Evolutionary conservation across 2,888 invertebrate genomes (phyloP), one percentile per base, ranked within the genome.

Genomic region (Trachelus troglodyta): DNA sequence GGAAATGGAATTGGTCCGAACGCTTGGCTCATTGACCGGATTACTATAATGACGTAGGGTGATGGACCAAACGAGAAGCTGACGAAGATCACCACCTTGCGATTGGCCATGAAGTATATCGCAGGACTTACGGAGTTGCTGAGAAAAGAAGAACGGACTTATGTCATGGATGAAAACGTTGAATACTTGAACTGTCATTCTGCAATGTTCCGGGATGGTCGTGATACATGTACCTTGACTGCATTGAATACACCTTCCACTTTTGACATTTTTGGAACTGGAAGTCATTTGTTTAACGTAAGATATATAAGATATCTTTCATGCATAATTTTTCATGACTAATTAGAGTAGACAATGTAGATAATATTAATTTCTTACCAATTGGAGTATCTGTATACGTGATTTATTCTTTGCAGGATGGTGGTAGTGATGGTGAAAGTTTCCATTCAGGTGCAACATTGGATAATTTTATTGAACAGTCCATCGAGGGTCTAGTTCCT

Each of bases 101-200:
- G 97, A 68, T 92, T 97, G 81, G 98, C 98, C 34, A 96, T 98
- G 96, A 95, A 96, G 88, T 98, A 98, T 90, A 98, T 98, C 83
- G 92, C 95, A 15, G 95, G 79, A 33, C 78, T 78, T n/a, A 76
- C 76, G 12, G 78, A 78, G 76, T 68, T 78, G 34, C 68, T 78
- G 68, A 75, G 73, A 33, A 78, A 78, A 35, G 56, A 76, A 37
- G 73, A 78, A 31, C 69, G 75, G 68, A n/a, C 71, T 11, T 76
- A 73, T n/a, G 68, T 78, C n/a, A 78, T 69, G 12, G 76, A 76
- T 35, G 78, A 76, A 56, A 75, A 73, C 40, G 73, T 11, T 37
- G 78, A 78, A 68, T 69, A 75, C 23, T 56, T 76, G 35, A 75
- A 78, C 35, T 76, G 73, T 11, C 75, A 78, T 76, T 56, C 78